These are phyloP conservation scores for Gallinago nigripennis DNA, from an alignment of 2,797 vertebrate genomes.

Conservation along the genomic window DNA sequence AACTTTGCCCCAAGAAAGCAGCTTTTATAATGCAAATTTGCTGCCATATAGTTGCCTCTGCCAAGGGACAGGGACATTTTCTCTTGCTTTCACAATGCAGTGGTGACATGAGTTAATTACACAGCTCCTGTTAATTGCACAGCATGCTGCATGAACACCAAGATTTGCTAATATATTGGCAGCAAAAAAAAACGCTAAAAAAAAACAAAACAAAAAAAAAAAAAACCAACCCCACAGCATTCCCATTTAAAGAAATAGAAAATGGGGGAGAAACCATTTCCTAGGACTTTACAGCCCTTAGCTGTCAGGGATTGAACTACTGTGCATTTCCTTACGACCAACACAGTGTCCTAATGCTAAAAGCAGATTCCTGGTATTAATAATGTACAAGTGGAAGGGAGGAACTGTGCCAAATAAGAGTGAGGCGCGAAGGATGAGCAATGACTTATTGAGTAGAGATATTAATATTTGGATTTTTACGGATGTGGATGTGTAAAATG, in stretches of 20 bases:
- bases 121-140: slow-evolving; percentile 49
- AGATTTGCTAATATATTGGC: slow-evolving; percentile 32
- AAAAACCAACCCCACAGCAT: neutral
- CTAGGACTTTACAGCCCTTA: neutral
- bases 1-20: neutral
- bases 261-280: neutral
- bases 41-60: neutral
- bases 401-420: neutral
- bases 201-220: neutral
- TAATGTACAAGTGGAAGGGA: neutral
- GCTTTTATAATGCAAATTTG: slow-evolving; percentile 7
- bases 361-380: neutral
- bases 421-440: neutral
- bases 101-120: slow-evolving; percentile 37
- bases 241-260: slow-evolving; percentile 24
- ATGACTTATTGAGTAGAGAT: neutral
- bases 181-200: neutral
- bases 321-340: neutral
- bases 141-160: slow-evolving; percentile 6
- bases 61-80: slow-evolving; percentile 2
- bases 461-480: neutral
- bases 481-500: neutral
- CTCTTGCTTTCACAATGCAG: slow-evolving; percentile 5
- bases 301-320: neutral
- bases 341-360: neutral